These are phyloP conservation scores for Leiothrix lutea DNA, from an alignment of 2,113 vertebrate genomes.

Conservation along the genomic window DNA sequence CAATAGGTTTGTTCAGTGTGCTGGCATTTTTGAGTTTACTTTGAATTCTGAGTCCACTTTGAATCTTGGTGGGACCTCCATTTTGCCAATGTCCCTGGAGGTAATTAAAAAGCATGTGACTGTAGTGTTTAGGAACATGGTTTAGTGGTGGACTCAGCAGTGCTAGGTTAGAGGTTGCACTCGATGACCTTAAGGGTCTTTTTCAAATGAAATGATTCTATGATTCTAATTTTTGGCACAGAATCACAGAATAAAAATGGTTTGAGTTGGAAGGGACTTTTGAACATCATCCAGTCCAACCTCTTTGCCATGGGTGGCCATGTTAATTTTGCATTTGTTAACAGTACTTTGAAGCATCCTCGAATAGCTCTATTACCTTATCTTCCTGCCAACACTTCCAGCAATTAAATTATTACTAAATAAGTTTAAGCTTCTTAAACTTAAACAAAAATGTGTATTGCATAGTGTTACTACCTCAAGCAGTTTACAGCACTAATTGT, in stretches of 20 bases:
- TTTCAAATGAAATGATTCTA: background rate
- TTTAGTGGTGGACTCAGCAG: background rate
- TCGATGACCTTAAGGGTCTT: background rate
- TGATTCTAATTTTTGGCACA: background rate
- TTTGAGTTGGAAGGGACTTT: background rate
- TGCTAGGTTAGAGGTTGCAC: background rate
- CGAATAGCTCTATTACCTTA: background rate
- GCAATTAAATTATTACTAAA: background rate
- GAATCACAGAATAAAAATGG: background rate
- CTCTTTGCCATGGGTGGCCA: background rate
- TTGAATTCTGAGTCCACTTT: background rate
- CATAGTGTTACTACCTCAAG: background rate
- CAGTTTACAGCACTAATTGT: background rate
- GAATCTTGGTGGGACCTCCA: background rate
- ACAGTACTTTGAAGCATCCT: background rate
- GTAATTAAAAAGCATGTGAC: background rate
- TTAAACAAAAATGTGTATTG: background rate
- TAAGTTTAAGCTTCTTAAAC: background rate
- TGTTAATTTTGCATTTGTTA: background rate
- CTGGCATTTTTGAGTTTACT: background rate
- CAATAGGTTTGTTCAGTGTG: background rate
- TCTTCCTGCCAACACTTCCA: background rate
- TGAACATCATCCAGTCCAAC: background rate
- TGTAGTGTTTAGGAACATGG: background rate
- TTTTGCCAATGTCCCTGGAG: background rate